phyloP scores from a whole-genome alignment of 1,140 invertebrate species.

The Procambarus clarkii region DNA sequence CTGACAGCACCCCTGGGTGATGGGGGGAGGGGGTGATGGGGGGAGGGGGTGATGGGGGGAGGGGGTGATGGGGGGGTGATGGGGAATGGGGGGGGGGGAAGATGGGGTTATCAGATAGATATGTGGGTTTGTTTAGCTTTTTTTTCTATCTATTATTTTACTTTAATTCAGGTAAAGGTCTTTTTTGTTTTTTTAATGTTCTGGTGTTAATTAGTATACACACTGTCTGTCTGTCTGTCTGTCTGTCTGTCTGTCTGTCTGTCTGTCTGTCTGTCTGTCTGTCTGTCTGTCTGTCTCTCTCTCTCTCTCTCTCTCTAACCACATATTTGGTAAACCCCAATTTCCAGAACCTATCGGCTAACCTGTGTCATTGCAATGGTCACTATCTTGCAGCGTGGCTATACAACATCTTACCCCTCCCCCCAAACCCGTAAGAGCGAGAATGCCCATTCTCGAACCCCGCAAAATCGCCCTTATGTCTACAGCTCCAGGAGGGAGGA shows the following conservation, averaged over 20 bases:
- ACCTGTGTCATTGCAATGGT: slow-evolving; percentile 31
- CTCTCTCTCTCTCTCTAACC: background rate
- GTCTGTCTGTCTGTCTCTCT: slow-evolving; percentile 30
- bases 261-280: slow-evolving; percentile 31
- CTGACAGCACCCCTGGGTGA: too few relatives aligned
- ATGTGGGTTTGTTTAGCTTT: too few relatives aligned
- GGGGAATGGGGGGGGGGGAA: background rate
- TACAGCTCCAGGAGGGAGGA: background rate
- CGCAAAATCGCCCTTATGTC: background rate
- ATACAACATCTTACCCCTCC: too few relatives aligned
- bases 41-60: background rate
- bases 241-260: slow-evolving; percentile 4
- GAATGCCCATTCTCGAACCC: too few relatives aligned
- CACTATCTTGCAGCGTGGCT: too few relatives aligned
- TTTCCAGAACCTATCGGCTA: slow-evolving; percentile 37
- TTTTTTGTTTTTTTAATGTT: too few relatives aligned
- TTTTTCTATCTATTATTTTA: too few relatives aligned
- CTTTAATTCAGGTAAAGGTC: too few relatives aligned
- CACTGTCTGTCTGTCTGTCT: slow-evolving; percentile 10
- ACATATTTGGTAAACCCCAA: slow-evolving; percentile 54
- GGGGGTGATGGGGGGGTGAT: background rate
- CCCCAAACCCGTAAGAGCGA: too few relatives aligned
- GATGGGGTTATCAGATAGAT: background rate
- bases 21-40: background rate
- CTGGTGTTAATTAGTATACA: too few relatives aligned